These are phyloP conservation scores for Telmatochromis sp. DNA, from an alignment of 2,113 vertebrate species.

Conservation along the genomic window DNA sequence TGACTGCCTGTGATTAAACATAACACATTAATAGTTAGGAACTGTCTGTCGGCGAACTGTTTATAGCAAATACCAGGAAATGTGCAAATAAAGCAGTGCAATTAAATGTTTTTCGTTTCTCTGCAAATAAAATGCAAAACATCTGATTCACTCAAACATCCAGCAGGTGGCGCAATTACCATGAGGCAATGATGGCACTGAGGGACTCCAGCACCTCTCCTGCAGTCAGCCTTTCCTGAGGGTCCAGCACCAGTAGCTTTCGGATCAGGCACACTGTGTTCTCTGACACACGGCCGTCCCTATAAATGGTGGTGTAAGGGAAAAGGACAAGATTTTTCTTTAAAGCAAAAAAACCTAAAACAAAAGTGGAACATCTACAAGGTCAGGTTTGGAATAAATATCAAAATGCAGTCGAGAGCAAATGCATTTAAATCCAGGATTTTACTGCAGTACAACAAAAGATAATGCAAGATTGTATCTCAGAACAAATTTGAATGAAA, in stretches of 20 bases:
- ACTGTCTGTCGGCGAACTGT: neutral
- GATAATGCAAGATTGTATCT: neutral
- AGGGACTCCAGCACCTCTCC: slow-evolving; percentile 91
- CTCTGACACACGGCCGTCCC: slow-evolving; percentile 94
- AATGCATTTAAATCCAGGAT: neutral
- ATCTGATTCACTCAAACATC: neutral
- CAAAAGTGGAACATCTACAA: neutral
- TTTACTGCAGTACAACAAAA: neutral
- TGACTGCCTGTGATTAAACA: slow-evolving; percentile 80
- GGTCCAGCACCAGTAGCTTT: slow-evolving; percentile 93
- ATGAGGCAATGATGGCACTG: slow-evolving; percentile 90
- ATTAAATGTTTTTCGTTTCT: neutral
- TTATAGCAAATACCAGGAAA: neutral
- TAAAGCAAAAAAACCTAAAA: neutral
- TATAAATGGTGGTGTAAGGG: slow-evolving; percentile 29
- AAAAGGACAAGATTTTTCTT: neutral
- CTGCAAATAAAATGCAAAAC: neutral
- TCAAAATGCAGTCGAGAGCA: neutral
- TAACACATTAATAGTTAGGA: neutral
- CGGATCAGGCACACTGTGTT: slow-evolving; percentile 97
- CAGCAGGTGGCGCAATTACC: slow-evolving; percentile 72
- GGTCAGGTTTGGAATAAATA: neutral
- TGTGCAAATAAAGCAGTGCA: neutral
- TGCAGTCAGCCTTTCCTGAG: slow-evolving; percentile 92
- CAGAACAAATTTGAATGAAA: neutral